Conservation (phyloP, 1,140 invertebrate species). For the Drosophila sproati region DNA sequence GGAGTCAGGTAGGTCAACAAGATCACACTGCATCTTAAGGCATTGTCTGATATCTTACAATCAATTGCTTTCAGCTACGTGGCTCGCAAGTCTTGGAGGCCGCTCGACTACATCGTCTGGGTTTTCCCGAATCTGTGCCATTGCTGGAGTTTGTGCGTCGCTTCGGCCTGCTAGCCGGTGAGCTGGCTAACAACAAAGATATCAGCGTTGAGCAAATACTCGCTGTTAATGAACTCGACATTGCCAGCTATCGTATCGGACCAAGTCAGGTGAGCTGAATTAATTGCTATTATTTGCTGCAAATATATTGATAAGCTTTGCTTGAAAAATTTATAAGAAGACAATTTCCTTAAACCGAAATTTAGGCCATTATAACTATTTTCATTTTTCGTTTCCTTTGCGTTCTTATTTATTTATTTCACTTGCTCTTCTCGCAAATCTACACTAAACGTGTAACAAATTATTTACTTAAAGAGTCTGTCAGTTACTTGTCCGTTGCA, state of each 20-base stretch:
- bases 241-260: slow-evolving; percentile 94
- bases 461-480: background rate
- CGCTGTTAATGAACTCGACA: slow-evolving; percentile 93
- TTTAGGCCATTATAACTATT: too few relatives aligned
- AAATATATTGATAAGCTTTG: too few relatives aligned
- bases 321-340: too few relatives aligned
- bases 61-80: slow-evolving; percentile 87
- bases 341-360: too few relatives aligned
- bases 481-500: background rate
- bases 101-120: slow-evolving; percentile 95
- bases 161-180: slow-evolving; percentile 76
- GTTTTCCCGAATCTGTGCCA: slow-evolving; percentile 95
- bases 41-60: background rate
- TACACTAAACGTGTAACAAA: background rate
- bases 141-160: slow-evolving; percentile 93
- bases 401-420: too few relatives aligned
- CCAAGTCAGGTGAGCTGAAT: slow-evolving; percentile 91
- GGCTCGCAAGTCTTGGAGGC: slow-evolving; percentile 95
- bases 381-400: too few relatives aligned
- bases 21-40: background rate
- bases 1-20: slow-evolving; percentile 88
- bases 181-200: slow-evolving; percentile 86
- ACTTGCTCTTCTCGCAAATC: background rate
- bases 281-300: background rate
- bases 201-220: slow-evolving; percentile 92